Evolutionary conservation across 2,888 invertebrate species (phyloP), one percentile per base, ranked within the genome.

Genomic region (Pomacea canaliculata): DNA sequence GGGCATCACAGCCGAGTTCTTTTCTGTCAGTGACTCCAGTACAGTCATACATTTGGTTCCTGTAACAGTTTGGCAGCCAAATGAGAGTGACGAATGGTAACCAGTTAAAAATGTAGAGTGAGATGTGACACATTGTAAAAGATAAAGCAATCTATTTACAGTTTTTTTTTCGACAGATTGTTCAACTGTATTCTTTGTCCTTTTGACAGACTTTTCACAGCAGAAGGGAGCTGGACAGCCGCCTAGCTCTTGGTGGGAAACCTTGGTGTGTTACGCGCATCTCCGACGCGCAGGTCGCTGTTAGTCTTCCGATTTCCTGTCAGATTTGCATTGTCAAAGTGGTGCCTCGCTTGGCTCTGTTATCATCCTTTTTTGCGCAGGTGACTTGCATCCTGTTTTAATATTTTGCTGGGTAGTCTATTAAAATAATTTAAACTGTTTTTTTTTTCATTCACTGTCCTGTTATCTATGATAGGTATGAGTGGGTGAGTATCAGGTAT

Each of bases 291-390:
- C 37, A 69, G 27, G 74, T 76, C n/a, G 80, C 79, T 2, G 78
- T 80, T 48, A 80, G 79, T 67, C 72, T 80, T 48, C 80, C 80
- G 0, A 51, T 78, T 66, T 70, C 78, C 18, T 60, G 56, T 27
- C 79, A 80, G 77, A 79, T 80, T 56, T 80, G 80, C 48, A 62
- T 80, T 37, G 46, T 80, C 16, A 78, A 74, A 66, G 78, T 80
- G n/a, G 56, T 48, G 48, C 65, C 75, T 13, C 65, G 75, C 10
- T 56, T 78, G n/a, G 19, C 69, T 46, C 71, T 78, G 7, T 46
- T 60, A 65, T 78, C 78, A 8, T 78, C 78, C 7, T 75, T 78
- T 37, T 49, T 76, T 27, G 72, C 78, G 1, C 66, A 72, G 71
- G 71, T 72, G 48, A 75, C 5, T 37, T 37, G 37, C 19, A 23